Evolutionary conservation across 2,888 invertebrate genomes (phyloP).

Genomic region (Ormyrus thymus): DNA sequence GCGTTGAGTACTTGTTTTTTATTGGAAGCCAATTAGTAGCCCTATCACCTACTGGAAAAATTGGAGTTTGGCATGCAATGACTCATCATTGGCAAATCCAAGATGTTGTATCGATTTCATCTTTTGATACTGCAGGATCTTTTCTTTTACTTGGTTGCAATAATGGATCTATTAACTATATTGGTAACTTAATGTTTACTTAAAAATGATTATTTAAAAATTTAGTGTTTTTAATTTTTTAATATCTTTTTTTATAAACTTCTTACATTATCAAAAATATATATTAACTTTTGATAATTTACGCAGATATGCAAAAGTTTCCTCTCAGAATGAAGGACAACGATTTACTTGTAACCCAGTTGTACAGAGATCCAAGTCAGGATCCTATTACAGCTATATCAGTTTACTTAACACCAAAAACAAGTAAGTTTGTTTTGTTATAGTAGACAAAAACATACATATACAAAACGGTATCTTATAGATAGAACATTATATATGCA

Average conservation of each 20-base stretch:
- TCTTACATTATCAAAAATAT: not conserved
- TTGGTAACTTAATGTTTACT: constrained; percentile 80
- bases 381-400: constrained; percentile 99
- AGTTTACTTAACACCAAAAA: constrained; percentile 99
- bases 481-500: constrained; percentile 4
- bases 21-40: constrained; percentile 99
- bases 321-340: constrained; percentile 99
- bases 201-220: constrained; percentile 11
- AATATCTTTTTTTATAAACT: not conserved
- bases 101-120: constrained; percentile 95
- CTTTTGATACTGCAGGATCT: constrained; percentile 97
- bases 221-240: constrained; percentile 14
- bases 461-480: constrained; percentile 38
- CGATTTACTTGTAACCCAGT: constrained; percentile 96
- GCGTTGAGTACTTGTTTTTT: constrained; percentile 96
- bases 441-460: constrained; percentile 21
- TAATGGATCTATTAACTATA: constrained; percentile 97
- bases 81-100: constrained; percentile 99
- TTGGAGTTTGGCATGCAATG: constrained; percentile 99
- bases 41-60: constrained; percentile 91
- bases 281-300: constrained; percentile 1
- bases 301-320: constrained; percentile 98
- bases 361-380: constrained; percentile 94
- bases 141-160: constrained; percentile 96
- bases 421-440: constrained; percentile 82